Base-by-base conservation (phyloP, 2,797 vertebrate species). In the Petrocephalus sullivani region DNA sequence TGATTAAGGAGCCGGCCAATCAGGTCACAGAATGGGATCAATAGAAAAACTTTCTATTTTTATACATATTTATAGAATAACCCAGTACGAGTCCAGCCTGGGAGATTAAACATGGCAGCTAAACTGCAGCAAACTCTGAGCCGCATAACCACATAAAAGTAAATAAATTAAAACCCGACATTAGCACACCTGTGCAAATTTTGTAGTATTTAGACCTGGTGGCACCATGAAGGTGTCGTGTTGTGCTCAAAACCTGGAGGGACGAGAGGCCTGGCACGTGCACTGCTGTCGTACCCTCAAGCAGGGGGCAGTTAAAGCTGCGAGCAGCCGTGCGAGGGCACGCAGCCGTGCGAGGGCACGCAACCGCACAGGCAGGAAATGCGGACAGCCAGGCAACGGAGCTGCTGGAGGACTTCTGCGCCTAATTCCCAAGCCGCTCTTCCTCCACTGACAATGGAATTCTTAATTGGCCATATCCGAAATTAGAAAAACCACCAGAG, bases 401-500 rank as follows among this genome's bases (percentile, higher is more conserved):
- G 33, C 19, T n/a, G 10, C 28, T 64, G 14, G 41, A 71, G 60
- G 46, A 67, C 21, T 23, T 19, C 37, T 57, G 23, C 54, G 19
- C 53, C 21, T 37, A 37, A 57, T 33, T 54, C 54, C 82, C 82
- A 53, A 53, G 82, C 51, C 5, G 21, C 28, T n/a, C 83, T 8
- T 57, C 21, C 84, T 85, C 84, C 3, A 12, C 54, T n/a, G 84
- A 56, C 84, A 85, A 19, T 28, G 84, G 84, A 85, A 85, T 57
- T 37, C 53, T 85, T 56, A 56, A 85, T 33, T 33, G 84, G 84
- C 53, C 28, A 6, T 16, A 28, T 85, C 23, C 28, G n/a, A 37
- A 85, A 85, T 56, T 33, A 57, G 84, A 85, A 57, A 85, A 58
- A 28, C 53, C 84, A 58, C 83, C 9, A 58, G 78, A 87, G 81